Evolutionary conservation across 2,113 vertebrate species (phyloP).

Genomic region (Collichthys lucidus): DNA sequence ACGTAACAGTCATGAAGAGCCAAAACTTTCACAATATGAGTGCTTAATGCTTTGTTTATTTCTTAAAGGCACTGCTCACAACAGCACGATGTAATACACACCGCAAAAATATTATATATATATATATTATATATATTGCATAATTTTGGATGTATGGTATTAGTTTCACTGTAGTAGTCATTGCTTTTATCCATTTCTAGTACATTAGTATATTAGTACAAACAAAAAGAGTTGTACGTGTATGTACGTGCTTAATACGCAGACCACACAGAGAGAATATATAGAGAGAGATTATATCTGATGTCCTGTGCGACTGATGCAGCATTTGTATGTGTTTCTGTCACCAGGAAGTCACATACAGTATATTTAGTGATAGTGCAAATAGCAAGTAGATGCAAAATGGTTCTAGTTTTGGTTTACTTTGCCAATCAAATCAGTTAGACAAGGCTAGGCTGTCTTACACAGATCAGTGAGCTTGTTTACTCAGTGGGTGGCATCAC

Average conservation of each 20-base stretch:
- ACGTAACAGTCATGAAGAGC: background rate
- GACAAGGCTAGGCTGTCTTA: constrained; percentile 1
- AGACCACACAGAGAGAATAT: too few species aligned
- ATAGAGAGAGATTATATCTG: too few species aligned
- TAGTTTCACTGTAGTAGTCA: background rate
- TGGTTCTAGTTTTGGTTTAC: constrained; percentile 23
- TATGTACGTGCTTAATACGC: too few species aligned
- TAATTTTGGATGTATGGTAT: background rate
- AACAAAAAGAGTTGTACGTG: background rate
- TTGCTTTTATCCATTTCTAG: too few species aligned
- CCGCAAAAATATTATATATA: background rate
- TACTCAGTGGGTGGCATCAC: constrained; percentile 28
- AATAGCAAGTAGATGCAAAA: constrained; percentile 59
- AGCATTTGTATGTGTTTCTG: too few species aligned
- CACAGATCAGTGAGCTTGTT: constrained; percentile 43
- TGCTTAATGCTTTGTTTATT: background rate
- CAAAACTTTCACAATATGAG: too few species aligned
- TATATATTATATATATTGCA: too few species aligned
- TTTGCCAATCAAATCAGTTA: constrained; percentile 74
- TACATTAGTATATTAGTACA: too few species aligned
- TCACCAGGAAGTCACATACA: too few species aligned
- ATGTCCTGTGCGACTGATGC: too few species aligned
- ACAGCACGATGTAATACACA: background rate
- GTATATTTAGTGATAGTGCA: too few species aligned
- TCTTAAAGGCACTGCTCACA: background rate